These are phyloP conservation scores for Hirtodrosophila alboralis DNA, from an alignment of 2,888 invertebrate genomes.

Conservation along the genomic window DNA sequence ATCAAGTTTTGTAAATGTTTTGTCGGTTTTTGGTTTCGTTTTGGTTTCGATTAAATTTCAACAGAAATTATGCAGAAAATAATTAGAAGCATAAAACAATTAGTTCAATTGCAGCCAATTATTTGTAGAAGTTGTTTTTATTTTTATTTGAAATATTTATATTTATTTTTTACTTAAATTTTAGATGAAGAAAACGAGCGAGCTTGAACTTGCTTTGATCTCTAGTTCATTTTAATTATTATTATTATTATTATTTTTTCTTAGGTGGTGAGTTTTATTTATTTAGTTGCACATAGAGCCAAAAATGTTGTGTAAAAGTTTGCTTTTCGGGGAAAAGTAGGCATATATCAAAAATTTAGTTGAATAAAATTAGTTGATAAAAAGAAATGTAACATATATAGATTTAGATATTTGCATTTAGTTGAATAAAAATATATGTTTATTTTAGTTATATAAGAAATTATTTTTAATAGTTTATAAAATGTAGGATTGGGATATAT, in stretches of 20 bases:
- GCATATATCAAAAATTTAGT: conserved; percentile 64
- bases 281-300: conserved; percentile 77
- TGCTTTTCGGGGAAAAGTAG: conserved; percentile 61
- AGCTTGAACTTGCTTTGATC: conserved; percentile 65
- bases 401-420: conserved; percentile 15
- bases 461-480: conserved; percentile 2
- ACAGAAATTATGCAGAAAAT: conserved; percentile 72
- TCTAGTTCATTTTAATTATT: conserved; percentile 34
- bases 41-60: conserved; percentile 25
- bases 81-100: conserved; percentile 77
- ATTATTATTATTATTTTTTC: too few species aligned
- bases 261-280: conserved; percentile 66
- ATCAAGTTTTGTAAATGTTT: conserved; percentile 7
- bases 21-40: conserved; percentile 22
- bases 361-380: conserved; percentile 33
- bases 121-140: conserved; percentile 29
- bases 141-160: conserved; percentile 9
- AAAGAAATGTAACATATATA: conserved; percentile 13
- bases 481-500: neutral
- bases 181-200: conserved; percentile 75
- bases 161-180: conserved; percentile 21
- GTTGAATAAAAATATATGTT: conserved; percentile 14
- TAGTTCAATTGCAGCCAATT: conserved; percentile 72
- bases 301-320: conserved; percentile 71
- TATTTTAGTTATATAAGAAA: conserved; percentile 42